Percentiles rank a stretch among this genome's conserved stretches.
phyloP scores from a whole-genome alignment of 30 jellyfish, hydroid and myxozoan genomes.

The Clytia hemisphaerica region DNA sequence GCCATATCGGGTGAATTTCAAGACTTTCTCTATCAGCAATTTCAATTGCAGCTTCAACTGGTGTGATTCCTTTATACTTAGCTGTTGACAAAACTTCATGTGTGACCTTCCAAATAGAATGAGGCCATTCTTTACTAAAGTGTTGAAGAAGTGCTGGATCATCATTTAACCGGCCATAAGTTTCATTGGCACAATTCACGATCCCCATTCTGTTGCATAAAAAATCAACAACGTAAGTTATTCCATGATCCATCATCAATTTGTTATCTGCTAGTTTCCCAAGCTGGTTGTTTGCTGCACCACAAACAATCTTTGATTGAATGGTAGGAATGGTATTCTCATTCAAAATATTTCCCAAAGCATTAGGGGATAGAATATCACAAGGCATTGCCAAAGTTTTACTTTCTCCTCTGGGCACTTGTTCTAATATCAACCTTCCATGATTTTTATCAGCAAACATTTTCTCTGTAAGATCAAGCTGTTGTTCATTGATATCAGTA shows the following conservation, averaged over 20 bases:
- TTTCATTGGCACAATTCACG: slow-evolving; percentile 88
- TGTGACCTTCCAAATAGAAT: slow-evolving; percentile 73
- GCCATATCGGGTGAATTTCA: slow-evolving; percentile 87
- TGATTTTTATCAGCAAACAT: slow-evolving; percentile 42
- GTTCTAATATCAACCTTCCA: slow-evolving; percentile 57
- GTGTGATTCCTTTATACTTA: slow-evolving; percentile 51
- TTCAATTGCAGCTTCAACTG: slow-evolving; percentile 76
- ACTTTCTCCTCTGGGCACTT: slow-evolving; percentile 46
- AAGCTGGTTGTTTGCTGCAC: slow-evolving; percentile 92
- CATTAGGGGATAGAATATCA: slow-evolving; percentile 87
- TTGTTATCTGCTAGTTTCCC: slow-evolving; percentile 75
- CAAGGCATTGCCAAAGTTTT: slow-evolving; percentile 57
- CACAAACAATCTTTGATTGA: slow-evolving; percentile 76
- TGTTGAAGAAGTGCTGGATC: slow-evolving; percentile 76
- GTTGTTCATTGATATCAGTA: slow-evolving; percentile 70
- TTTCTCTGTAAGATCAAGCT: slow-evolving; percentile 48
- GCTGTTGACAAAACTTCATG: slow-evolving; percentile 60
- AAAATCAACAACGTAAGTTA: slow-evolving; percentile 83
- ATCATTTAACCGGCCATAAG: slow-evolving; percentile 69
- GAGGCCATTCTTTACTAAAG: slow-evolving; percentile 54
- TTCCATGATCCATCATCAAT: slow-evolving; percentile 68
- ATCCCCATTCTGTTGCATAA: slow-evolving; percentile 89
- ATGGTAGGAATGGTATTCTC: slow-evolving; percentile 75
- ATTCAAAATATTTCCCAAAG: slow-evolving; percentile 71
- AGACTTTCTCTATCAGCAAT: slow-evolving; percentile 68